A percentile compares a stretch with the other conserved stretches of the same genome.
Evolutionary conservation across 2,888 invertebrate species (phyloP).

Genomic region (Drosophila kanekoi): DNA sequence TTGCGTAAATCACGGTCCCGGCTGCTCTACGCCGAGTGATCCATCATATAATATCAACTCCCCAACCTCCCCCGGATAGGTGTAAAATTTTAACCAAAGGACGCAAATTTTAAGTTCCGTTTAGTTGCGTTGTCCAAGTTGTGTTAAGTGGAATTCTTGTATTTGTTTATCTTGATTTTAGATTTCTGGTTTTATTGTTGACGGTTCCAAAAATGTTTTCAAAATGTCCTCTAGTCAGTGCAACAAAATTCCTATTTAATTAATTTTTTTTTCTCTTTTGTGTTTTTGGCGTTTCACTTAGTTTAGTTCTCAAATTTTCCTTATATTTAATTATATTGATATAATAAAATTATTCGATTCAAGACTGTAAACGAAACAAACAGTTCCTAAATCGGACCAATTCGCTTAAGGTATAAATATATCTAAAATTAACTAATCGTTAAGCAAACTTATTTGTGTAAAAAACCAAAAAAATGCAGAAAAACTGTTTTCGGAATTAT

Average conservation of each 20-base stretch:
- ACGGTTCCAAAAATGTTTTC: constrained; percentile 30
- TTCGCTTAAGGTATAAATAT: background rate
- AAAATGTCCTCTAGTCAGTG: constrained; percentile 68
- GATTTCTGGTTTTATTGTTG: constrained; percentile 40
- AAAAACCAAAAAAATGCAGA: background rate
- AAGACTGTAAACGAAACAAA: constrained; percentile 3
- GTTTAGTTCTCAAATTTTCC: constrained; percentile 29
- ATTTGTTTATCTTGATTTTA: constrained; percentile 49
- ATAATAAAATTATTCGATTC: constrained; percentile 15
- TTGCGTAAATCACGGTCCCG: constrained; percentile 84
- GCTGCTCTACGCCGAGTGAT: constrained; percentile 74
- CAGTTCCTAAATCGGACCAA: background rate
- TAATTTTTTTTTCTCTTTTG: constrained; percentile 22
- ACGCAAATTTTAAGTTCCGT: constrained; percentile 59
- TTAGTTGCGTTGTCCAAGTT: constrained; percentile 56
- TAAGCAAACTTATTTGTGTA: constrained; percentile 7
- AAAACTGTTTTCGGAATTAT: constrained; percentile 3
- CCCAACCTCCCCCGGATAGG: background rate
- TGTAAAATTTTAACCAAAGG: constrained; percentile 28
- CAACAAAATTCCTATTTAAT: constrained; percentile 35
- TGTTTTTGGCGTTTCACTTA: constrained; percentile 24
- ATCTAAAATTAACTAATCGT: background rate
- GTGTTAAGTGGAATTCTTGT: constrained; percentile 40
- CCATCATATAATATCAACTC: too few species aligned
- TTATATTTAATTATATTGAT: constrained; percentile 23